Evolutionary conservation across 2,888 invertebrate species (phyloP), one percentile per base, ranked within the genome.

Genomic region (Tryphoninae sp.): DNA sequence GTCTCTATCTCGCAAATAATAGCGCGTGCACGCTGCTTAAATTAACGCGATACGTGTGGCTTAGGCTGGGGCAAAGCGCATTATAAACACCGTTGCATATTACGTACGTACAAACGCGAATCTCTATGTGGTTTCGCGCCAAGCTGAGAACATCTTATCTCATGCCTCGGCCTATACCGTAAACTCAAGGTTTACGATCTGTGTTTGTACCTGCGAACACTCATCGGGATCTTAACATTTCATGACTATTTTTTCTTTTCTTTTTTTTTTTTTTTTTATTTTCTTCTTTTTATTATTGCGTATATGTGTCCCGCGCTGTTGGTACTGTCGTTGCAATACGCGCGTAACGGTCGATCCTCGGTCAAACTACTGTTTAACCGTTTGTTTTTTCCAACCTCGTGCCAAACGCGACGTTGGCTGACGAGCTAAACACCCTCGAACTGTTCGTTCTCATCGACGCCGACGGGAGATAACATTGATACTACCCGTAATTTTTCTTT

Each of bases 131-230:
- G 1, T 8, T 49, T 53, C 22, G 42, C 49, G 51, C 49, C 23
- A 67, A 22, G 42, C 8, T 13, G 53, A 26, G 33, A 55, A 22
- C 73, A 76, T 77, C 86, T 86, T 88, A 87, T 87, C 88, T 86
- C 87, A 87, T 89, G 87, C 89, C 55, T 19, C 19, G 55, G 55
- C n/a, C 55, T 55, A 55, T 55, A 55, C 55, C 19, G 19, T 88
- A 89, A 89, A 89, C 87, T 86, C 84, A 85, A 86, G 69, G 85
- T 88, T 88, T 87, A 87, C 87, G 87, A 86, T 84, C 84, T 55
- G 64, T 59, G 45, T 65, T 33, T 26, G 64, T 40, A 45, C 45
- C 45, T 45, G 9, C 4, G 19, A 8, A 55, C n/a, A 8, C 19
- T 13, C n/a, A 8, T 55, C 55, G 19, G 33, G 86, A 83, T 86